phyloP scores from a whole-genome alignment of 2,113 vertebrate genomes.

The Carassius auratus region DNA sequence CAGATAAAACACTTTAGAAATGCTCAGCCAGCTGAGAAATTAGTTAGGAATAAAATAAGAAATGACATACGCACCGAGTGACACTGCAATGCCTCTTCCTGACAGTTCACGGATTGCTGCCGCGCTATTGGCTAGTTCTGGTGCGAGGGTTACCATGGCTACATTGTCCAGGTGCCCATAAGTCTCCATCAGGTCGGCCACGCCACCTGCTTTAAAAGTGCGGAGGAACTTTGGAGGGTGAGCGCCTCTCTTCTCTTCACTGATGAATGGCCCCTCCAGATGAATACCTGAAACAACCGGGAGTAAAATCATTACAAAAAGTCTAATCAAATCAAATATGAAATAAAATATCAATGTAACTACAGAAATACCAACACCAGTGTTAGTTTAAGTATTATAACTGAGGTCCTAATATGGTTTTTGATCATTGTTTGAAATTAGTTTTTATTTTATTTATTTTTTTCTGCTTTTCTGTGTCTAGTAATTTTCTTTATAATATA shows the following conservation, averaged over 20 bases:
- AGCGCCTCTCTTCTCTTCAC: conserved; percentile 88
- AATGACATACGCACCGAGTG: conserved; percentile 80
- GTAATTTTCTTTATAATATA: too few relatives aligned
- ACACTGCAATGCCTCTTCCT: conserved; percentile 83
- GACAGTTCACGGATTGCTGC: conserved; percentile 84
- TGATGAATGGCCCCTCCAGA: conserved; percentile 96
- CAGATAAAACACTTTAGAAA: conserved; percentile 70
- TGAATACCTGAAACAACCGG: conserved; percentile 81
- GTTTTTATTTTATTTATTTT: background rate
- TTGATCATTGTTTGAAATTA: background rate
- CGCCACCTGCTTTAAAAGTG: conserved; percentile 74
- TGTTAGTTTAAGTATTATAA: background rate
- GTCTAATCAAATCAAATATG: background rate
- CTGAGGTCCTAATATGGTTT: background rate
- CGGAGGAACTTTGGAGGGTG: conserved; percentile 86
- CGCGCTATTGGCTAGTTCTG: conserved; percentile 83
- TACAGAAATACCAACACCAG: background rate
- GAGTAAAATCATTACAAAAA: background rate
- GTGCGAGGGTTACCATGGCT: conserved; percentile 89
- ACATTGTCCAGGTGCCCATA: conserved; percentile 86
- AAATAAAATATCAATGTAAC: background rate
- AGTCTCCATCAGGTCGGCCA: conserved; percentile 80
- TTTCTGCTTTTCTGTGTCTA: background rate
- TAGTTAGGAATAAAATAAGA: background rate
- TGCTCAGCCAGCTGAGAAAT: background rate